Evolutionary conservation across 2,888 invertebrate genomes (phyloP).

Genomic region (Cheilosia soror): DNA sequence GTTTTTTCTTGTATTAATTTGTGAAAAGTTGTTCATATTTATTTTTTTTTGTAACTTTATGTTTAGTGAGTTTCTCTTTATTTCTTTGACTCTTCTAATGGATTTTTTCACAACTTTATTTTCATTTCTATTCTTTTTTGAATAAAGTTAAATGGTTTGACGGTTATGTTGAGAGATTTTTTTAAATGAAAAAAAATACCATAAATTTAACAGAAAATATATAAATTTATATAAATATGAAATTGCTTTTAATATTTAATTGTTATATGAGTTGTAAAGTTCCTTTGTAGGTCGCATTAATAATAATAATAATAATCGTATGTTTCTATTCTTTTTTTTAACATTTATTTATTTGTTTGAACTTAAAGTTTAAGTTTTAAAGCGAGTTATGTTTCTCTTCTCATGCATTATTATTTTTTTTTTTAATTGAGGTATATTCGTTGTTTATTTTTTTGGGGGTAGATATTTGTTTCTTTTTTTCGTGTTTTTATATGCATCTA

Average conservation of each 20-base stretch:
- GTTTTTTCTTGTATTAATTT: conserved; percentile 55
- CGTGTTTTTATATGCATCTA: conserved; percentile 33
- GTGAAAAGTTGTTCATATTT: conserved; percentile 12
- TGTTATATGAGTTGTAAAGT: conserved; percentile 71
- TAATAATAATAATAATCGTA: conserved; percentile 64
- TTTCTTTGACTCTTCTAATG: conserved; percentile 30
- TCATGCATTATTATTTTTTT: conserved; percentile 60
- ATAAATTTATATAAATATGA: conserved; percentile 54
- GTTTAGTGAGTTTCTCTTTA: conserved; percentile 30
- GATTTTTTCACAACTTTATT: conserved; percentile 13
- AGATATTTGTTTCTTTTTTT: conserved; percentile 22
- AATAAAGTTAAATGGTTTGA: conserved; percentile 49
- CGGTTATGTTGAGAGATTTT: conserved; percentile 50
- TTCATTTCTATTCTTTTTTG: conserved; percentile 10
- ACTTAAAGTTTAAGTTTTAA: conserved; percentile 41
- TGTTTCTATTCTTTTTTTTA: conserved; percentile 55
- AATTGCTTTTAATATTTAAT: conserved; percentile 71
- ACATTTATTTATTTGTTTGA: conserved; percentile 48
- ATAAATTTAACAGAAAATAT: conserved; percentile 29
- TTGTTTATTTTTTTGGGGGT: conserved; percentile 27
- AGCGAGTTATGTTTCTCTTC: conserved; percentile 67
- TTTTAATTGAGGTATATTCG: conserved; percentile 49
- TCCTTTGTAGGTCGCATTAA: conserved; percentile 73
- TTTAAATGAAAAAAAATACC: conserved; percentile 16
- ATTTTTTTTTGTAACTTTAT: conserved; percentile 39